These are phyloP conservation scores for Pseudorhiza aurosa DNA, from an alignment of 30 jellyfish, hydroid and myxozoan species.

Conservation along the genomic window DNA sequence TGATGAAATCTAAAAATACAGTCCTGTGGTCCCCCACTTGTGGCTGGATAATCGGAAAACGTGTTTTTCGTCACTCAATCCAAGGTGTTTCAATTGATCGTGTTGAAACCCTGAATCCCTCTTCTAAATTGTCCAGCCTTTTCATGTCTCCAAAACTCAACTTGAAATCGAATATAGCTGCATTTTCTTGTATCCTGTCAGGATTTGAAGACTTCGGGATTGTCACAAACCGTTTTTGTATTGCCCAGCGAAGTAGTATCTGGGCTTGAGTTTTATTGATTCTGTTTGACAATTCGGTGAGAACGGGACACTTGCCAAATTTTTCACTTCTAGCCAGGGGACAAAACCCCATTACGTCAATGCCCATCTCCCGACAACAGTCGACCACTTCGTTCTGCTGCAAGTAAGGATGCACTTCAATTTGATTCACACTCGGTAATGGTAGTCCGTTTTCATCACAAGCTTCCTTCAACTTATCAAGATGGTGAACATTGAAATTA, in stretches of 20 bases:
- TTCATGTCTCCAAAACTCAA: conserved; percentile 71
- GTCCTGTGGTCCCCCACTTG: too few relatives aligned
- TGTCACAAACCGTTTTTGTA: conserved; percentile 70
- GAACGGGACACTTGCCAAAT: conserved; percentile 59
- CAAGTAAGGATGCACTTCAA: conserved; percentile 95
- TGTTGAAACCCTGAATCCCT: conserved; percentile 66
- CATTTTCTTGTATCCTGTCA: conserved; percentile 77
- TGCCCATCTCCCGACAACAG: conserved; percentile 55
- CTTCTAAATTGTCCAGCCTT: conserved; percentile 56
- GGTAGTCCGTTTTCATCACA: conserved; percentile 42
- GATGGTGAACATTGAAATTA: conserved; percentile 84
- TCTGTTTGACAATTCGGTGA: conserved; percentile 49
- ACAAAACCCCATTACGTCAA: conserved; percentile 89
- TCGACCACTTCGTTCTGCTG: conserved; percentile 68
- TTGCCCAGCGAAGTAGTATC: conserved; percentile 80
- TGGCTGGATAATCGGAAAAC: too few relatives aligned
- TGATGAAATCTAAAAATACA: too few relatives aligned
- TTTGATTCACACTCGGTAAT: conserved; percentile 88
- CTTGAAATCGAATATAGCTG: conserved; percentile 67
- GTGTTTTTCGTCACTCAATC: conserved; percentile 70
- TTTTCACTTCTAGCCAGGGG: conserved; percentile 84
- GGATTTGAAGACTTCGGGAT: conserved; percentile 89
- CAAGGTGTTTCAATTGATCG: conserved; percentile 69
- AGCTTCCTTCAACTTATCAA: conserved; percentile 56
- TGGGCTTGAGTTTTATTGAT: conserved; percentile 77